Conservation (phyloP, 2,888 invertebrate genomes). For the Ennomos quercinarius region DNA sequence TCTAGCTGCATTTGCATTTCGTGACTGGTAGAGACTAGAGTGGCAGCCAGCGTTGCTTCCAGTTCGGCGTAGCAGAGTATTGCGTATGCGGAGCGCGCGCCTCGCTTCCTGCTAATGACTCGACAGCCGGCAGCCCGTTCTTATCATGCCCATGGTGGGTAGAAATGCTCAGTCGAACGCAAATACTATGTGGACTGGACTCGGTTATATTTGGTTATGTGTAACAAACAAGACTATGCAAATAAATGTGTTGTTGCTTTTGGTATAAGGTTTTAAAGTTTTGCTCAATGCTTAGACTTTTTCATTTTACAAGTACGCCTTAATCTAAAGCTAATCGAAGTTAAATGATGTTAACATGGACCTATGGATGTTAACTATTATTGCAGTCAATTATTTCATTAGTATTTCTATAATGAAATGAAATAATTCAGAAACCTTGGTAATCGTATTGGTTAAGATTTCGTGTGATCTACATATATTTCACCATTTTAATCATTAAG, state of each 20-base stretch:
- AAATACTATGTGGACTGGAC: conserved; percentile 3
- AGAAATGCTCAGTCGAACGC: conserved; percentile 8
- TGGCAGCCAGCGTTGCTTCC: conserved; percentile 28
- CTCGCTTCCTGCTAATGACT: conserved; percentile 75
- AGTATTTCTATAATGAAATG: too few relatives aligned
- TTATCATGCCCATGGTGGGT: conserved; percentile 33
- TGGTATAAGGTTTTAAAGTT: not conserved
- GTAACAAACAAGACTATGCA: conserved; percentile 8
- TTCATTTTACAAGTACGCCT: too few relatives aligned
- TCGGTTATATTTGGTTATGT: conserved; percentile 22
- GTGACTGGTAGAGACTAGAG: conserved; percentile 34
- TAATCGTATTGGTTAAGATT: too few relatives aligned
- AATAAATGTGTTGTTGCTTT: conserved; percentile 4
- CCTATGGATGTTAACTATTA: too few relatives aligned
- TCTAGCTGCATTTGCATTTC: conserved; percentile 29
- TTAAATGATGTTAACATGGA: too few relatives aligned
- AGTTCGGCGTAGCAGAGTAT: conserved; percentile 43
- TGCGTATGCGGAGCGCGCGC: conserved; percentile 70
- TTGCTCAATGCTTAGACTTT: too few relatives aligned
- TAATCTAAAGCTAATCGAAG: too few relatives aligned
- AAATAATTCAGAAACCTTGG: too few relatives aligned
- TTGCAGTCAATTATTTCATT: too few relatives aligned
- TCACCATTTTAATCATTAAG: too few relatives aligned
- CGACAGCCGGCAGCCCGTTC: conserved; percentile 45
- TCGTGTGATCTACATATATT: too few relatives aligned